Evolutionary conservation across 2,888 invertebrate genomes (phyloP), one percentile per base, ranked within the genome.

Genomic region (Andrena dorsata): DNA sequence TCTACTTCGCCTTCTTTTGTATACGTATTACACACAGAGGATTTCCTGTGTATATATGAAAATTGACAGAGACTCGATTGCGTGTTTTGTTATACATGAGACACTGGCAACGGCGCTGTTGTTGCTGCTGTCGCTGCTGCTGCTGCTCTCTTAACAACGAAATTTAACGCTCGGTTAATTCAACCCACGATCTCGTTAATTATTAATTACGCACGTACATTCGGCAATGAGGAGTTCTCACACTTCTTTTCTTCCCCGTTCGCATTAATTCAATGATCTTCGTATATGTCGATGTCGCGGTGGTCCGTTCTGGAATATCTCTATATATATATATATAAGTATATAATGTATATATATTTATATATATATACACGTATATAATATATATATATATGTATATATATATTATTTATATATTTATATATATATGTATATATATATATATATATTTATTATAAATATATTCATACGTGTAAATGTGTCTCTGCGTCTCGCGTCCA

Each of bases 251-350:
- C 47, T n/a, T 58, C 69, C 49, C 13, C 35, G 23, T 63, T 80
- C 51, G 60, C 63, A 64, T 83, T 82, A 76, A 84, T 85, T 85
- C 84, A 86, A 88, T 87, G 88, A 91, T 90, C 83, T 86, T 86
- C 83, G 85, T 80, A 80, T 66, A 80, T 84, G 87, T 84, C 88
- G 89, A 90, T 90, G 87, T 86, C 88, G 88, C 90, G 91, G 88
- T 90, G 90, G 91, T 92, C 91, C 92, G 83, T 80, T 80, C 91
- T 90, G 89, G 89, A 92, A 91, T 89, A 91, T 89, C 88, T 92
- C 91, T 91, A 89, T 90, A 53, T 72, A 63, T 72, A 64, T 64
- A 90, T 89, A 90, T 89, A 89, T 92, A 91, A 91, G n/a, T n/a
- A 91, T 87, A 86, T 85, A 85, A 84, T 87, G 77, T 86, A 79